A percentile compares a stretch with the other conserved stretches of the same genome.
Evolutionary conservation across 2,113 vertebrate species (phyloP).

Genomic region (Bothrops jararaca): DNA sequence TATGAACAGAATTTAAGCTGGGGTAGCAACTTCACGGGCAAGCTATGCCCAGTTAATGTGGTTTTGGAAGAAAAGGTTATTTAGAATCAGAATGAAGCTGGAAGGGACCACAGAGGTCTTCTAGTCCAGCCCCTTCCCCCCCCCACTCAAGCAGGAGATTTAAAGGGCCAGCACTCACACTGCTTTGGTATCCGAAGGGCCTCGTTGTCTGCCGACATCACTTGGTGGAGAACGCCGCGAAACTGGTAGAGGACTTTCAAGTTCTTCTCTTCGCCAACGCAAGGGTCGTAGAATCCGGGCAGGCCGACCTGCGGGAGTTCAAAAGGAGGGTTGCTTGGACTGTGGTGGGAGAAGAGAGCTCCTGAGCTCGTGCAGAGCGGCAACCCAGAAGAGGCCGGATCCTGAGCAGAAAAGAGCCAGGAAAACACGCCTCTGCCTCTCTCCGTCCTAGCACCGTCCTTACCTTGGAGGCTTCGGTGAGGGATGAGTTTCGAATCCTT

Average conservation of each 20-base stretch:
- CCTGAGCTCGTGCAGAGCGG: background rate
- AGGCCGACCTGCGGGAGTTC: slow-evolving; percentile 81
- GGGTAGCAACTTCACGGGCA: background rate
- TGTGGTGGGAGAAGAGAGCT: background rate
- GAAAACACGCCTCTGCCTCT: fast-evolving
- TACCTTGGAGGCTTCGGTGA: slow-evolving; percentile 95
- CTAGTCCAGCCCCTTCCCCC: too few relatives aligned
- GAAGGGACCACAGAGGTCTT: too few relatives aligned
- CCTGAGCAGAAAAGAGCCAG: background rate
- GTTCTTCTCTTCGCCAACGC: slow-evolving; percentile 95
- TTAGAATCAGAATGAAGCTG: too few relatives aligned
- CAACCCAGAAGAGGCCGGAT: background rate
- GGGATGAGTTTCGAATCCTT: slow-evolving; percentile 98
- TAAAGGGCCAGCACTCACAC: slow-evolving; percentile 75
- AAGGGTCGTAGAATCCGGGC: slow-evolving; percentile 96
- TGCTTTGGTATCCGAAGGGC: slow-evolving; percentile 99
- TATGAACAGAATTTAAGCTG: background rate
- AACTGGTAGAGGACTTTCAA: slow-evolving; percentile 98
- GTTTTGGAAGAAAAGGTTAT: background rate
- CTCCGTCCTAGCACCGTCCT: background rate
- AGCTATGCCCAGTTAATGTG: background rate
- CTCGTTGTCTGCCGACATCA: slow-evolving; percentile 87
- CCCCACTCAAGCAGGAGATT: too few relatives aligned
- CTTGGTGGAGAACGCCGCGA: slow-evolving; percentile 94
- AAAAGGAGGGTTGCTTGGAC: background rate